Percentiles rank a stretch among this genome's conserved stretches.
Conservation (phyloP, 2,113 vertebrate genomes). For the Halcyon malimbica region DNA sequence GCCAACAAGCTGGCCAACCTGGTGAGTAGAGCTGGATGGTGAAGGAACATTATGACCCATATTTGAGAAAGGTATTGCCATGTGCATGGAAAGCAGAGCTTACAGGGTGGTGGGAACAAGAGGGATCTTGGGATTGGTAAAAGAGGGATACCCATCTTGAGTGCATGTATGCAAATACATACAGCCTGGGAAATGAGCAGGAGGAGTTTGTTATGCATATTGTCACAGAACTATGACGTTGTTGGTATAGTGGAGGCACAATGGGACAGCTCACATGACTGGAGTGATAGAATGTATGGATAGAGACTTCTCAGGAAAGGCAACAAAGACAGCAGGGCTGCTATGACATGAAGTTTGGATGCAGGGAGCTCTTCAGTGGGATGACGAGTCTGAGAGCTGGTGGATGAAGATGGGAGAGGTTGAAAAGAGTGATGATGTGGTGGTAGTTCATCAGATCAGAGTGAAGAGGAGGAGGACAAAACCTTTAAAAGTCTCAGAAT, state of each 20-base stretch:
- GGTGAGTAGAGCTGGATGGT: neutral
- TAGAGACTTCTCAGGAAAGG: neutral
- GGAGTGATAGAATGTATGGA: neutral
- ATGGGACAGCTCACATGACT: neutral
- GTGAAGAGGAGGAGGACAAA: neutral
- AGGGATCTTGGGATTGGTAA: neutral
- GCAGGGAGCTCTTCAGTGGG: neutral
- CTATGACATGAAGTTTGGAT: neutral
- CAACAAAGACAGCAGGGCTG: neutral
- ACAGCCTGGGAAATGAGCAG: neutral
- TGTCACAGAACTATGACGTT: neutral
- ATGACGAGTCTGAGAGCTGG: neutral
- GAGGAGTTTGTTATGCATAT: neutral
- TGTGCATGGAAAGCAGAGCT: neutral
- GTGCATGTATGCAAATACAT: neutral
- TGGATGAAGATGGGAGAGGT: neutral
- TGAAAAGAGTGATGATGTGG: neutral
- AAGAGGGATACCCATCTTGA: neutral
- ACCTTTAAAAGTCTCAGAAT: neutral
- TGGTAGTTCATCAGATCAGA: accelerated
- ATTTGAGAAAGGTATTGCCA: neutral
- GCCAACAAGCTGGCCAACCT: neutral
- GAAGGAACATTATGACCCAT: neutral
- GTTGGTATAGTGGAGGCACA: neutral
- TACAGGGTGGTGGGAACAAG: neutral